Base-by-base conservation (phyloP, 2,888 invertebrate species). In the Caenorhabditis becei region DNA sequence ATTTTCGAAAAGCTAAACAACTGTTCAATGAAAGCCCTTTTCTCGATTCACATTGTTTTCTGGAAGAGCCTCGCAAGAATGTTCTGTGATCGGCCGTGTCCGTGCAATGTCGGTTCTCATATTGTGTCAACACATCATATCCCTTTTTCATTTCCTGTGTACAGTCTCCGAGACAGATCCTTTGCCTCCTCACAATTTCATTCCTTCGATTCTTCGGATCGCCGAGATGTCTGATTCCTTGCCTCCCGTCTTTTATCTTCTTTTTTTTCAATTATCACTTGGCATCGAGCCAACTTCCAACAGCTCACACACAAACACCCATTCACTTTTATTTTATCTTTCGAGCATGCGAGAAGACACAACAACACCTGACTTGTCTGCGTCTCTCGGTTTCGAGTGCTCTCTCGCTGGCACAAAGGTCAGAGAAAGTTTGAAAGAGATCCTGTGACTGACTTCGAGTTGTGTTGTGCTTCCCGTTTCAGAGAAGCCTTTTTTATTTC, bases 401-500 rank as follows among this genome's bases (percentile, higher is more conserved):
- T 70, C 23, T 70, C 70, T 71, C n/a, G n/a, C 23, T 4, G 20
- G 74, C 56, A 59, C 66, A 66, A 74, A 74, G 66, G 74, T 66
- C 65, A 67, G 67, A 59, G 24, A 70, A 59, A 35, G 59, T 59
- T 53, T 61, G 26, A 58, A 11, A 26, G 11, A 47, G 51, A 32
- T 72, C 72, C 54, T 54, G 58, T 74, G 63, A 74, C 58, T 26
- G 62, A 44, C 54, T 51, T 18, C 11, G 26, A 18, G 56, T 28
- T 41, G 18, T 56, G 56, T 69, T 69, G 56, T 58, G 69, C 32
- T 69, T 47, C 26, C 49, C 49, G 35, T 41, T 47, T 35, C 23
- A 58, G 18, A 63, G 41, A 35, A 24, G 20, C 47, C 47, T 37
- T 26, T 44, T 56, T 54, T 51, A 26, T 49, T 54, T 77, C 20